These are phyloP conservation scores for Tokudaia muenninki DNA, from an alignment of 2,797 vertebrate genomes.

Conservation along the genomic window DNA sequence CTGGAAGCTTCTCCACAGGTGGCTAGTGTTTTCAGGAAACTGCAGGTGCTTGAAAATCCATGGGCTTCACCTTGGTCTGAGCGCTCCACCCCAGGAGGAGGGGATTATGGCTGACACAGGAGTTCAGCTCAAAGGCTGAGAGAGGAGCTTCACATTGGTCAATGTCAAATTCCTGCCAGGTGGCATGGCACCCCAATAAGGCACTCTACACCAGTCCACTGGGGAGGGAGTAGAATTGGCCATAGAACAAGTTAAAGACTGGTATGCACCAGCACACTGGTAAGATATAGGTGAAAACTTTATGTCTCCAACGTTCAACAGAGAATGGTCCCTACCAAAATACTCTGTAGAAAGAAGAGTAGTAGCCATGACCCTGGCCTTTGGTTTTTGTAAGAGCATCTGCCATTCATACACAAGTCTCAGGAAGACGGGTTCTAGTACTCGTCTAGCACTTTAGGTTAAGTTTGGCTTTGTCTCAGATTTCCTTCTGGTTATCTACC, in stretches of 20 bases:
- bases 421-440: neutral
- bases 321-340: neutral
- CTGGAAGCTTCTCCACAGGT: too few species aligned
- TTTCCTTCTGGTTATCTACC: neutral
- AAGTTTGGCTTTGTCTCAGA: neutral
- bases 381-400: neutral
- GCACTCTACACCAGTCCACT: neutral
- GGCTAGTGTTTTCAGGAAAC: too few species aligned
- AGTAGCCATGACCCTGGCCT: neutral
- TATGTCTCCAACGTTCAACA: neutral
- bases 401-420: neutral
- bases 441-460: neutral
- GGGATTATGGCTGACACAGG: too few species aligned
- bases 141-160: too few species aligned
- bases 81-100: too few species aligned
- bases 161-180: too few species aligned
- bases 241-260: neutral
- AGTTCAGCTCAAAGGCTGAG: too few species aligned
- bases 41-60: too few species aligned
- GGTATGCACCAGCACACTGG: neutral
- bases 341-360: constrained; percentile 1
- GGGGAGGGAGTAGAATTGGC: constrained; percentile 12
- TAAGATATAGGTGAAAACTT: constrained; percentile 13
- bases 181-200: too few species aligned
- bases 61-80: too few species aligned